Conservation (phyloP, 2,888 invertebrate genomes). For the Crepidodera aurea region DNA sequence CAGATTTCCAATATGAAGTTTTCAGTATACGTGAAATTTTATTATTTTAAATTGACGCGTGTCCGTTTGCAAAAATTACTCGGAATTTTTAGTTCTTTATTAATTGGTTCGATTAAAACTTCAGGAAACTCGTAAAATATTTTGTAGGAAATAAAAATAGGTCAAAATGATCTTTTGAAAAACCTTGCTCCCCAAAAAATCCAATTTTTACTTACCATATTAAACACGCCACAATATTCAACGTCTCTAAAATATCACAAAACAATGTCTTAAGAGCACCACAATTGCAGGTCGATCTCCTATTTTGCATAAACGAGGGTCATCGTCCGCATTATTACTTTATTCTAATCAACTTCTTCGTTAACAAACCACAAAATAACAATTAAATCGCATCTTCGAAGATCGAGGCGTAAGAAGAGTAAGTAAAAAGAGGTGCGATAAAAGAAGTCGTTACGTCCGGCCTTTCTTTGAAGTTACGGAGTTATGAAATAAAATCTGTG, state of each 20-base stretch:
- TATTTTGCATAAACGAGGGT: conserved; percentile 40
- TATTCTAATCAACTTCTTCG: conserved; percentile 26
- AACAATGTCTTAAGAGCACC: conserved; percentile 5
- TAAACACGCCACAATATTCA: conserved; percentile 9
- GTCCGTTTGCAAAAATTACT: too few species aligned
- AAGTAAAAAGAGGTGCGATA: not conserved
- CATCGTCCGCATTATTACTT: conserved; percentile 16
- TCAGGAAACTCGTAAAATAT: too few species aligned
- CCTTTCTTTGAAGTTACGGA: conserved; percentile 29
- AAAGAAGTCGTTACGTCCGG: conserved; percentile 26
- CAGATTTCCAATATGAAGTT: too few species aligned
- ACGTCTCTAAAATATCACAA: conserved; percentile 23
- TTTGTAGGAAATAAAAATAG: too few species aligned
- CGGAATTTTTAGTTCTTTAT: too few species aligned
- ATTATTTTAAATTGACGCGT: too few species aligned
- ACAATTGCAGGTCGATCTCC: conserved; percentile 31
- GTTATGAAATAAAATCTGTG: conserved; percentile 35
- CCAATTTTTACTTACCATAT: conserved; percentile 15
- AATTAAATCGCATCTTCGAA: not conserved
- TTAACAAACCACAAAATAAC: conserved; percentile 18
- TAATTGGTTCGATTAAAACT: too few species aligned
- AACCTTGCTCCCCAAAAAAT: too few species aligned
- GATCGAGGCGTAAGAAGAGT: not conserved
- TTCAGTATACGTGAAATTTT: too few species aligned
- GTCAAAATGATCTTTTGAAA: too few species aligned